Percentiles rank a stretch among this genome's conserved stretches.
Conservation (phyloP, 1,140 invertebrate species). For the Sesamia nonagrioides region DNA sequence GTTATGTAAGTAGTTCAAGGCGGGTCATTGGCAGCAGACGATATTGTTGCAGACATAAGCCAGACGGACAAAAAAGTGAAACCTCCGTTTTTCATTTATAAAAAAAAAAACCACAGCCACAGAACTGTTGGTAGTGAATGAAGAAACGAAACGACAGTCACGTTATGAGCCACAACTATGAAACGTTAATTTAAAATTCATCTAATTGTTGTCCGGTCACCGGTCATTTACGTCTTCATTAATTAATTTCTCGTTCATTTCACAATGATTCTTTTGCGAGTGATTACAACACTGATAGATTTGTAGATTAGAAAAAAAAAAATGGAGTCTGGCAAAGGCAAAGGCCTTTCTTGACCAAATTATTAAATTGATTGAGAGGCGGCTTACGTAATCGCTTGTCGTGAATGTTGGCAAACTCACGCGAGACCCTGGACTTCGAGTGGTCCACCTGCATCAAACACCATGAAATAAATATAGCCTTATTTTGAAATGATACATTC, state of each 20-base stretch:
- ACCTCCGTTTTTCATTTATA: conserved; percentile 76
- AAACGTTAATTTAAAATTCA: conserved; percentile 18
- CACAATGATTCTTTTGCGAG: conserved; percentile 12
- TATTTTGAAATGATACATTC: conserved; percentile 14
- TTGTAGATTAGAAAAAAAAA: conserved; percentile 26
- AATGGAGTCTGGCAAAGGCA: neutral
- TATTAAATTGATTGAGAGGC: conserved; percentile 29
- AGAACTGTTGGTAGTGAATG: conserved; percentile 49
- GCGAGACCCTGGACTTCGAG: conserved; percentile 14
- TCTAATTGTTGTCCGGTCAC: conserved; percentile 32
- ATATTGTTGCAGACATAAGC: conserved; percentile 75
- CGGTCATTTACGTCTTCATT: conserved; percentile 8
- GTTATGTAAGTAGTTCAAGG: conserved; percentile 85
- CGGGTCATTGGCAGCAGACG: conserved; percentile 79
- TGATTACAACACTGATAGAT: conserved; percentile 18
- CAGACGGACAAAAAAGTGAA: conserved; percentile 86
- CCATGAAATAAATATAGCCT: neutral
- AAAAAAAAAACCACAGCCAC: conserved; percentile 66
- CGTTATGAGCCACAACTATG: conserved; percentile 3
- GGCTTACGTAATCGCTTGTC: conserved; percentile 37
- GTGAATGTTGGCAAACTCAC: neutral
- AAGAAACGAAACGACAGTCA: conserved; percentile 41
- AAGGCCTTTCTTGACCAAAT: conserved; percentile 18
- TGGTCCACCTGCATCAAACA: neutral
- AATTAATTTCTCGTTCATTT: conserved; percentile 30